A percentile compares a stretch with the other conserved stretches of the same genome.
Evolutionary conservation across 2,113 vertebrate genomes (phyloP).

Genomic region (Centropus unirufus): DNA sequence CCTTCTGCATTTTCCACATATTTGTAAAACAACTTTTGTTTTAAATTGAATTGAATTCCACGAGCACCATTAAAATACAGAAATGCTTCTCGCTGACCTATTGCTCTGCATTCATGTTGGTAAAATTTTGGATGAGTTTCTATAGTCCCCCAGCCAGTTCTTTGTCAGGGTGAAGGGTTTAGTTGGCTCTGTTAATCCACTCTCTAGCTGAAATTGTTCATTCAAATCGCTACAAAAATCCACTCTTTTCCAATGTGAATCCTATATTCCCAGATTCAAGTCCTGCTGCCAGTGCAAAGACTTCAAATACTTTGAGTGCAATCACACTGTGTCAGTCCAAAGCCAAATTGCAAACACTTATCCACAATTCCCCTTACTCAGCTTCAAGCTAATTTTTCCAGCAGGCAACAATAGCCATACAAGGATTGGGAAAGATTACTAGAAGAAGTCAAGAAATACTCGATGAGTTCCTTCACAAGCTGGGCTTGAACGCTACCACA

Average conservation of each 20-base stretch:
- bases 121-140: conserved; percentile 71
- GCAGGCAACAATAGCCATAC: conserved; percentile 19
- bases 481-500: background rate
- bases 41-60: conserved; percentile 63
- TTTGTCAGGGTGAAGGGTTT: conserved; percentile 74
- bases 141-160: conserved; percentile 66
- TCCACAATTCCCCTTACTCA: conserved; percentile 61
- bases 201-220: conserved; percentile 69
- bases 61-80: conserved; percentile 61
- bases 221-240: conserved; percentile 61
- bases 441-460: background rate
- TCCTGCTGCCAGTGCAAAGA: conserved; percentile 60
- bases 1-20: conserved; percentile 62
- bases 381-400: conserved; percentile 57
- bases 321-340: conserved; percentile 53
- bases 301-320: conserved; percentile 60
- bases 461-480: background rate
- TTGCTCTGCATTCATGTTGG: conserved; percentile 67
- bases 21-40: conserved; percentile 73
- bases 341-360: conserved; percentile 65
- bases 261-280: conserved; percentile 51
- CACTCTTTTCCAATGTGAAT: conserved; percentile 44
- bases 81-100: conserved; percentile 69
- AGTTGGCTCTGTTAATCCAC: conserved; percentile 64
- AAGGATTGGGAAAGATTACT: background rate